phyloP scores from a whole-genome alignment of 2,113 vertebrate genomes.

The Taxidea taxus region DNA sequence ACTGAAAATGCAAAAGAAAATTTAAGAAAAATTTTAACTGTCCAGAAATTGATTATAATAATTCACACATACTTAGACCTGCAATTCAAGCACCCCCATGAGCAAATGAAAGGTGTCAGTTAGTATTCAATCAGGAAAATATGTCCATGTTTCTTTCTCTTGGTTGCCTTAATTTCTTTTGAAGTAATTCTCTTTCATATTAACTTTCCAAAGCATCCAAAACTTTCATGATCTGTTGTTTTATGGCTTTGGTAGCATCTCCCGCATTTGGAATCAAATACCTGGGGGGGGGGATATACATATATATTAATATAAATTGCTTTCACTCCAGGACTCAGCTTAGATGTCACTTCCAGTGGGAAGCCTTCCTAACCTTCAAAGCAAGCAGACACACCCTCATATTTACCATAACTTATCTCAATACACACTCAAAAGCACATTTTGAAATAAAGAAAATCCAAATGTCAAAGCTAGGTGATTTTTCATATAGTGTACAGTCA shows the following conservation, averaged over 20 bases:
- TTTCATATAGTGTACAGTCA: not conserved
- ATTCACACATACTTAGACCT: slow-evolving; percentile 82
- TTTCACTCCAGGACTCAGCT: not conserved
- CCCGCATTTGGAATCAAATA: slow-evolving; percentile 99
- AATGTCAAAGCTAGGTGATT: slow-evolving; percentile 18
- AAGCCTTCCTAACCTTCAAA: not conserved
- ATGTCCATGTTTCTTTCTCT: slow-evolving; percentile 80
- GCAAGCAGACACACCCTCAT: not conserved
- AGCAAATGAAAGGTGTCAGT: slow-evolving; percentile 78
- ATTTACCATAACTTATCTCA: not conserved
- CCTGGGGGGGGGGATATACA: slow-evolving; percentile 77
- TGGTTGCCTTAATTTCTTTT: slow-evolving; percentile 77
- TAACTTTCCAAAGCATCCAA: slow-evolving; percentile 98
- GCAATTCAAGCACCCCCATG: slow-evolving; percentile 77
- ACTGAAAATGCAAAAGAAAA: slow-evolving; percentile 61
- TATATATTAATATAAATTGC: not conserved
- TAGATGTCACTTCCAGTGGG: not conserved
- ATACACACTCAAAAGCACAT: not conserved
- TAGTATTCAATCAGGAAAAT: slow-evolving; percentile 78
- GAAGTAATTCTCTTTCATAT: slow-evolving; percentile 79
- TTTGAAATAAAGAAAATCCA: slow-evolving; percentile 37
- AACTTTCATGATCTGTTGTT: slow-evolving; percentile 99
- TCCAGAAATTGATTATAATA: slow-evolving; percentile 78
- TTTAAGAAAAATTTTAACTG: slow-evolving; percentile 61
- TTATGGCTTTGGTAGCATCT: slow-evolving; percentile 98